These are phyloP conservation scores for Stomatorhinus ivindoensis DNA, from an alignment of 2,113 vertebrate genomes.

Conservation along the genomic window DNA sequence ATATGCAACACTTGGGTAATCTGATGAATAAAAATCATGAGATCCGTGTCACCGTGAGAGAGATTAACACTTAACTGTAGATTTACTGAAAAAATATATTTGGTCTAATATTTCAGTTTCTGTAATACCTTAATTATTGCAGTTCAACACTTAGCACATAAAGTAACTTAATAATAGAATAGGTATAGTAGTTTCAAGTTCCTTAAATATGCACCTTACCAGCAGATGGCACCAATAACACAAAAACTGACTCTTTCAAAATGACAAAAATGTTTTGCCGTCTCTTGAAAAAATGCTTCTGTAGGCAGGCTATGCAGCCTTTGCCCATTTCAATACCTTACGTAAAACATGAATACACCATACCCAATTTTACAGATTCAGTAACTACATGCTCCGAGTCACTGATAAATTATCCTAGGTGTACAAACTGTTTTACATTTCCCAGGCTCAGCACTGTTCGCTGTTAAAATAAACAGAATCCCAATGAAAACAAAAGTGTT, in stretches of 20 bases:
- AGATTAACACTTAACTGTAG: not conserved
- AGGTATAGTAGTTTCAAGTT: not conserved
- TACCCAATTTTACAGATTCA: not conserved
- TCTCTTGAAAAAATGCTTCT: not conserved
- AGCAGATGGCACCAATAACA: not conserved
- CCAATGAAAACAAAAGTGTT: not conserved
- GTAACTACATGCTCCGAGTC: not conserved
- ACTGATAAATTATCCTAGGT: not conserved
- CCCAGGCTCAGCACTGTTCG: not conserved
- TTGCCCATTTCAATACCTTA: not conserved
- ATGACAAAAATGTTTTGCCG: not conserved
- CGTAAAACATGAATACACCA: not conserved
- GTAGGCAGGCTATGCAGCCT: not conserved
- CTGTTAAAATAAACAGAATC: not conserved
- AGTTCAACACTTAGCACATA: not conserved
- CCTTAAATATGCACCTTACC: not conserved
- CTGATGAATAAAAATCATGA: not conserved
- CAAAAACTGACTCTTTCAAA: not conserved
- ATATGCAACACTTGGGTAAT: not conserved
- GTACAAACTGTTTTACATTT: not conserved
- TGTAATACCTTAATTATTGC: not conserved
- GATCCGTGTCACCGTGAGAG: not conserved
- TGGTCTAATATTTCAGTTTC: not conserved
- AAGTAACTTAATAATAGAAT: not conserved
- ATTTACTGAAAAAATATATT: not conserved